Conservation (phyloP, 2,888 invertebrate genomes). For the Bellardia bayeri region DNA sequence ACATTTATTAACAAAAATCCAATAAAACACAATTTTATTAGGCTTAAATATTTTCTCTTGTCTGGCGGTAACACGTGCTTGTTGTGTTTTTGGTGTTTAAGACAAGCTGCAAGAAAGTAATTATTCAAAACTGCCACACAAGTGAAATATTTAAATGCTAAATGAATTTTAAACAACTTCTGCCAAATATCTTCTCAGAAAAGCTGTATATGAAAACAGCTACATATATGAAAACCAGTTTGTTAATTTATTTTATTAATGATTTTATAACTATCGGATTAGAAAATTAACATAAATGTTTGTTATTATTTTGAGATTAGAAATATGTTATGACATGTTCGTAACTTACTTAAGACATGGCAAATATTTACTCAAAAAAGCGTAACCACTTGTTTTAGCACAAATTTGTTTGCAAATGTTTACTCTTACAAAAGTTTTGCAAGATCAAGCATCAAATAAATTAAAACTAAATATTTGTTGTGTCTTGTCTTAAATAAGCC, state of each 20-base stretch:
- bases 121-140: background rate
- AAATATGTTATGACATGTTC: background rate
- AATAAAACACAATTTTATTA: background rate
- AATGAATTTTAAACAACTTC: too few relatives aligned
- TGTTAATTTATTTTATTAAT: background rate
- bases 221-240: background rate
- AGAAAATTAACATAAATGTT: background rate
- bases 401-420: too few relatives aligned
- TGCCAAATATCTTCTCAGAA: too few relatives aligned
- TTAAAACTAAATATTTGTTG: too few relatives aligned
- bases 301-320: background rate
- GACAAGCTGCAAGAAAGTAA: background rate
- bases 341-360: too few relatives aligned
- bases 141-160: too few relatives aligned
- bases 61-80: background rate
- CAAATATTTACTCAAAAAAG: too few relatives aligned
- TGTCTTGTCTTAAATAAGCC: too few relatives aligned
- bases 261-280: background rate
- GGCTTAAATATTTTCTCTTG: background rate
- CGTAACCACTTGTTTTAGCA: too few relatives aligned
- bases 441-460: too few relatives aligned
- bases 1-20: background rate
- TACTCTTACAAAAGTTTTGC: too few relatives aligned
- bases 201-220: too few relatives aligned
- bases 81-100: background rate